A percentile compares a stretch with the other conserved stretches of the same genome.
phyloP scores from a whole-genome alignment of 1,140 invertebrate genomes.

The Trachymyrmex cornetzi region DNA sequence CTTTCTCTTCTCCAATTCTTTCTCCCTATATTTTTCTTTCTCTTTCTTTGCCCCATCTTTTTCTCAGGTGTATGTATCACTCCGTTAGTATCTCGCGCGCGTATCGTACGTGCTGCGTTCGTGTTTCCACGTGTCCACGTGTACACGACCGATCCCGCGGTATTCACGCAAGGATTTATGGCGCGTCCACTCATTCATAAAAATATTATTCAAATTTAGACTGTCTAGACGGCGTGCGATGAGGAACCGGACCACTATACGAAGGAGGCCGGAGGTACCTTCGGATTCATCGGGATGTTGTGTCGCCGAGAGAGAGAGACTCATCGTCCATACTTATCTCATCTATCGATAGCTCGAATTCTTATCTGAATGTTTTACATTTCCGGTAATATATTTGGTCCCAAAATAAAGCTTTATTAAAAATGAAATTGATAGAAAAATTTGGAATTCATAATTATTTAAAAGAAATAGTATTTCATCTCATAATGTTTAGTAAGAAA shows the following conservation, averaged over 20 bases:
- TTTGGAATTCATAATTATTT: background rate
- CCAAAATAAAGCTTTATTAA: background rate
- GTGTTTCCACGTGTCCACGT: slow-evolving; percentile 58
- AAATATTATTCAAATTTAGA: slow-evolving; percentile 87
- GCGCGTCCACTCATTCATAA: slow-evolving; percentile 85
- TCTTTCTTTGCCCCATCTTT: slow-evolving; percentile 21
- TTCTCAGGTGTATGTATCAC: slow-evolving; percentile 47
- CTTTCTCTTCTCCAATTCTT: slow-evolving; percentile 10
- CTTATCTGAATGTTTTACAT: slow-evolving; percentile 45
- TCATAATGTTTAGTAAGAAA: slow-evolving; percentile 1
- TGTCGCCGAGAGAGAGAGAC: slow-evolving; percentile 40
- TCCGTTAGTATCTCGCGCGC: slow-evolving; percentile 43
- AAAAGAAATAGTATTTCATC: background rate
- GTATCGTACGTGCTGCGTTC: slow-evolving; percentile 59
- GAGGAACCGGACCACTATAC: slow-evolving; percentile 38
- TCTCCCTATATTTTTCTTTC: background rate
- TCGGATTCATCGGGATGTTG: slow-evolving; percentile 29
- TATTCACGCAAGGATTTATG: slow-evolving; percentile 84
- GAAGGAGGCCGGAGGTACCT: slow-evolving; percentile 8
- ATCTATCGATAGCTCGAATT: slow-evolving; percentile 74
- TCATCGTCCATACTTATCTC: slow-evolving; percentile 76
- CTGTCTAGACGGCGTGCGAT: slow-evolving; percentile 81
- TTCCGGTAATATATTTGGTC: background rate
- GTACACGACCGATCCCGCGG: slow-evolving; percentile 72
- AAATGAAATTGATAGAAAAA: background rate